phyloP scores from a whole-genome alignment of 1,140 invertebrate genomes.

The Sycophila sp. region DNA sequence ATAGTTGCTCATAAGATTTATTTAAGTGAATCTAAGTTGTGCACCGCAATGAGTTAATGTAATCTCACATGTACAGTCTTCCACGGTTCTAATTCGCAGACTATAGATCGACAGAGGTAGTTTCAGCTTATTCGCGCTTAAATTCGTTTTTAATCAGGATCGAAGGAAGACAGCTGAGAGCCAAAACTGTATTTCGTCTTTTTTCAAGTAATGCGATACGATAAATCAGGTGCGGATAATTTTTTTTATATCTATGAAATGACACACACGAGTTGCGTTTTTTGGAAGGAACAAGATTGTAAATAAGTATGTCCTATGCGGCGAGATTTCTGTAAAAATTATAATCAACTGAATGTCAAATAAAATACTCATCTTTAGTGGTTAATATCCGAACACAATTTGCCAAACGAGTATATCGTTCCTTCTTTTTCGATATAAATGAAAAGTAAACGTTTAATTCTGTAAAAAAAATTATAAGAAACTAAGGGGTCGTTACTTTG shows the following conservation, averaged over 20 bases:
- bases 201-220: too few species aligned
- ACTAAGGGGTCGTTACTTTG: too few species aligned
- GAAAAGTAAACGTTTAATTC: background rate
- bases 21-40: background rate
- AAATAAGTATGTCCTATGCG: too few species aligned
- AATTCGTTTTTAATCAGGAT: too few species aligned
- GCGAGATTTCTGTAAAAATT: constrained; percentile 31
- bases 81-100: constrained; percentile 10
- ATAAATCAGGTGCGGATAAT: too few species aligned
- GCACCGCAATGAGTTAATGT: background rate
- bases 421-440: too few species aligned
- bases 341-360: constrained; percentile 31
- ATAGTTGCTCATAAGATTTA: background rate
- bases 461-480: background rate
- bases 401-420: constrained; percentile 9
- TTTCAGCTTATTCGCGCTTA: too few species aligned
- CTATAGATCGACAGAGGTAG: background rate
- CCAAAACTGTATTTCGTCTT: too few species aligned
- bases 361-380: constrained; percentile 22
- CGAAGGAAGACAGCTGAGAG: too few species aligned
- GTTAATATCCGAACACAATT: background rate
- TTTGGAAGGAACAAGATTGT: too few species aligned
- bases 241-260: too few species aligned
- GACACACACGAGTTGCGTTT: too few species aligned
- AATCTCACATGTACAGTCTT: constrained; percentile 31